Evolutionary conservation across 2,797 vertebrate species (phyloP), one percentile per base, ranked within the genome.

Genomic region (Chaunax sp.): DNA sequence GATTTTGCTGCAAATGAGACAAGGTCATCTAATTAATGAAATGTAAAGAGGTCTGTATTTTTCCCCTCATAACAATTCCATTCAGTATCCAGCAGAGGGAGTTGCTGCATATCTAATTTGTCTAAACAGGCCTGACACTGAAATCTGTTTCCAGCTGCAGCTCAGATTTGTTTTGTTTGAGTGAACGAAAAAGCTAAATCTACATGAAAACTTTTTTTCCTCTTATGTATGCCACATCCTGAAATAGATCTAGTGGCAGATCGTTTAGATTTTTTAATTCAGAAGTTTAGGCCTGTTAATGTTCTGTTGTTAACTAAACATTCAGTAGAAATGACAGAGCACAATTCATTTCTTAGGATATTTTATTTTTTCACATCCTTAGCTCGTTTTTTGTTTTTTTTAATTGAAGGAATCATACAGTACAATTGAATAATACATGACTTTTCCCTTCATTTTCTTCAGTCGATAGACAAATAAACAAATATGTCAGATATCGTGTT

Each of bases 61-160:
- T n/a, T n/a, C n/a, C n/a, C n/a, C n/a, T n/a, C n/a, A n/a, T n/a
- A n/a, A n/a, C n/a, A n/a, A n/a, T n/a, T n/a, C n/a, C n/a, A n/a
- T n/a, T n/a, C n/a, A n/a, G n/a, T n/a, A n/a, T 69, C 83, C 91
- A 90, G 73, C 51, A 91, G 91, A 77, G 78, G 89, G 88, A 72
- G 84, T 3, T 56, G 74, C 55, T 82, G 69, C 11, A 80, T 75
- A 28, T 77, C 7, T 49, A 47, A 46, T 77, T 15, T 33, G 3
- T 49, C 13, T 25, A 22, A 63, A 57, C n/a, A 13, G 20, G 13
- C 41, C 20, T 57, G 20, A 51, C 49, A 59, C 16, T 3, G 65
- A 2, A 44, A 18, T 49, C 0, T 60, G 30, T 33, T 18, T 6
- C 35, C 13, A 49, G 33, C 38, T 64, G 44, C 23, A 19, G 22